Conservation (phyloP, 2,797 vertebrate genomes). For the Eidolon dupreanum region DNA sequence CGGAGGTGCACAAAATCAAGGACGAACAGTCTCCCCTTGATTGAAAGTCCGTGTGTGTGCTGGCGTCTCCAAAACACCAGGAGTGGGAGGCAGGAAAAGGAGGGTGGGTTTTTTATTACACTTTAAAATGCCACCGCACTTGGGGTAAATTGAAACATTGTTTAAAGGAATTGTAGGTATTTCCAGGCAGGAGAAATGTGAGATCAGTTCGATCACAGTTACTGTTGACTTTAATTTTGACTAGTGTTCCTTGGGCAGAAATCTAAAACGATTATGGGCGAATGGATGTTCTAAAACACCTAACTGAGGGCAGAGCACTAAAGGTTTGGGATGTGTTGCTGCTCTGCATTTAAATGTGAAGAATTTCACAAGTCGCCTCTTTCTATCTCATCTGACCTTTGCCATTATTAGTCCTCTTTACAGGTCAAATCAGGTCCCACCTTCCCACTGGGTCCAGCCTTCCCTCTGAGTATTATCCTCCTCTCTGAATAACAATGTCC, state of each 20-base stretch:
- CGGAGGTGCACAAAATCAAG: background rate
- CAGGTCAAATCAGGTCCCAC: background rate
- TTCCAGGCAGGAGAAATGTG: constrained; percentile 74
- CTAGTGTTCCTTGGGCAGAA: constrained; percentile 61
- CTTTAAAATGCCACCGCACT: constrained; percentile 25
- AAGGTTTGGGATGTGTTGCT: background rate
- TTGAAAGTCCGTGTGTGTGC: background rate
- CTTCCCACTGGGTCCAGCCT: background rate
- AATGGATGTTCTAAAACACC: background rate
- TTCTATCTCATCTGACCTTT: background rate
- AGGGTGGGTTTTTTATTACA: constrained; percentile 54
- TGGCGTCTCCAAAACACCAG: background rate
- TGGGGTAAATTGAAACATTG: constrained; percentile 69
- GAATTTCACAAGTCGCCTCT: background rate
- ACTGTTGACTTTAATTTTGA: constrained; percentile 70
- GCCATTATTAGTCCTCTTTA: background rate
- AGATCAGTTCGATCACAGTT: constrained; percentile 51
- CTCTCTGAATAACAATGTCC: background rate
- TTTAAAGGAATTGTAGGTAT: constrained; percentile 75
- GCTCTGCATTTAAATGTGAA: constrained; percentile 24
- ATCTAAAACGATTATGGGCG: constrained; percentile 41
- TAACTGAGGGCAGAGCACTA: background rate
- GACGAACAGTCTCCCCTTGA: background rate
- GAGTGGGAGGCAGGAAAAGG: constrained; percentile 64
- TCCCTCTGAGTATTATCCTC: background rate